Percentiles rank a stretch among this genome's conserved stretches.
These are phyloP conservation scores for Patiria miniata DNA, from an alignment of 35 echinoderm and acorn worm species.

Conservation along the genomic window DNA sequence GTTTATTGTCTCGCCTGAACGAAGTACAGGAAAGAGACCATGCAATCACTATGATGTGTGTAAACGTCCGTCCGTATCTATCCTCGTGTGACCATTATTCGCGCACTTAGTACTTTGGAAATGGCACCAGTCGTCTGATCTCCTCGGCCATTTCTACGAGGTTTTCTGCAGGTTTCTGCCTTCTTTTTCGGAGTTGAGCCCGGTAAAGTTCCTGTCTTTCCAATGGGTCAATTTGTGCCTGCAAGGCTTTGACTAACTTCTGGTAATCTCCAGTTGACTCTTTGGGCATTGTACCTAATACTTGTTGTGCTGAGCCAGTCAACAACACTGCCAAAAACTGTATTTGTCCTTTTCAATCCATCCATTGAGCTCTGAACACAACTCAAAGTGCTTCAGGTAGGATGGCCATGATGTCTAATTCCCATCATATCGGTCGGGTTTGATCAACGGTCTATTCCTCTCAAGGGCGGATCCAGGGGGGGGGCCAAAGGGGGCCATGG, in stretches of 20 bases:
- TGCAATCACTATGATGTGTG: too few species aligned
- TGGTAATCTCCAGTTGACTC: not conserved
- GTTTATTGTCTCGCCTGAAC: too few species aligned
- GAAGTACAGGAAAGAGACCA: too few species aligned
- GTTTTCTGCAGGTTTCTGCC: not conserved
- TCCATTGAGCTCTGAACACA: not conserved
- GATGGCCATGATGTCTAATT: too few species aligned
- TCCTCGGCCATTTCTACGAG: not conserved
- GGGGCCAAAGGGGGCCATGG: too few species aligned
- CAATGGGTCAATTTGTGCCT: not conserved
- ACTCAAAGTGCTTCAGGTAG: not conserved
- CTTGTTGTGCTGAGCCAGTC: not conserved
- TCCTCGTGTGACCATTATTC: too few species aligned
- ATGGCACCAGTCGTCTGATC: not conserved
- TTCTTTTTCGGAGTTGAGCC: not conserved
- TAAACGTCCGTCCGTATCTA: too few species aligned
- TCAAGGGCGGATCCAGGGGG: too few species aligned
- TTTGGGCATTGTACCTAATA: not conserved
- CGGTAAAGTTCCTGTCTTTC: not conserved
- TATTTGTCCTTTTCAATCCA: not conserved
- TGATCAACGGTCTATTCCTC: not conserved
- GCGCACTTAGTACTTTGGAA: too few species aligned
- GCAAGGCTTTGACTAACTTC: not conserved
- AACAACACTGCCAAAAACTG: not conserved
- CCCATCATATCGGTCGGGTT: not conserved